Conservation (phyloP, 1,140 invertebrate species). For the Drosophila willistoni region DNA sequence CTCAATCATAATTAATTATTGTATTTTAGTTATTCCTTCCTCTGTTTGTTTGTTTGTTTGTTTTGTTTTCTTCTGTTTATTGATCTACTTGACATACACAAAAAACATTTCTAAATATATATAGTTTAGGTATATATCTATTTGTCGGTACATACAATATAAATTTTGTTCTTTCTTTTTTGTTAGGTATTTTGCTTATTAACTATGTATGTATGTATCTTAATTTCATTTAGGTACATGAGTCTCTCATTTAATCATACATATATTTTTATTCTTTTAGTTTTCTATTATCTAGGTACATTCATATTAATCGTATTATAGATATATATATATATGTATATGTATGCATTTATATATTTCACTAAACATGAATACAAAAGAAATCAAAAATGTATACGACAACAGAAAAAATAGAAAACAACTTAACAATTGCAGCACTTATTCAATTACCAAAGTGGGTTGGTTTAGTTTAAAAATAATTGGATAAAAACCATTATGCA, state of each 20-base stretch:
- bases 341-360: conserved; percentile 25
- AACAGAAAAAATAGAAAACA: conserved; percentile 7
- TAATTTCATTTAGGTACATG: conserved; percentile 77
- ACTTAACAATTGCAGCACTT: conserved; percentile 15
- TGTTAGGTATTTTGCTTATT: not conserved
- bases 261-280: conserved; percentile 35
- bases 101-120: conserved; percentile 72
- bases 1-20: conserved; percentile 38
- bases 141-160: conserved; percentile 23
- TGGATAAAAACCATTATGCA: conserved; percentile 22
- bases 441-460: no score
- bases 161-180: not conserved
- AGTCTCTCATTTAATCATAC: conserved; percentile 73
- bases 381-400: not conserved
- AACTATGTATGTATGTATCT: conserved; percentile 48
- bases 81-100: conserved; percentile 48
- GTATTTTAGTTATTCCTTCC: conserved; percentile 45
- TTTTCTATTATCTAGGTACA: conserved; percentile 16
- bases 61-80: conserved; percentile 19
- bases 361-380: conserved; percentile 50
- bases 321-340: conserved; percentile 21
- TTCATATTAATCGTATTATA: conserved; percentile 42
- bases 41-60: conserved; percentile 12
- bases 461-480: not conserved
- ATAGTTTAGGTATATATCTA: conserved; percentile 40